Percentiles rank a stretch among this genome's conserved stretches.
phyloP scores from a whole-genome alignment of 2,113 vertebrate species.

The Macheiramphus alcinus region DNA sequence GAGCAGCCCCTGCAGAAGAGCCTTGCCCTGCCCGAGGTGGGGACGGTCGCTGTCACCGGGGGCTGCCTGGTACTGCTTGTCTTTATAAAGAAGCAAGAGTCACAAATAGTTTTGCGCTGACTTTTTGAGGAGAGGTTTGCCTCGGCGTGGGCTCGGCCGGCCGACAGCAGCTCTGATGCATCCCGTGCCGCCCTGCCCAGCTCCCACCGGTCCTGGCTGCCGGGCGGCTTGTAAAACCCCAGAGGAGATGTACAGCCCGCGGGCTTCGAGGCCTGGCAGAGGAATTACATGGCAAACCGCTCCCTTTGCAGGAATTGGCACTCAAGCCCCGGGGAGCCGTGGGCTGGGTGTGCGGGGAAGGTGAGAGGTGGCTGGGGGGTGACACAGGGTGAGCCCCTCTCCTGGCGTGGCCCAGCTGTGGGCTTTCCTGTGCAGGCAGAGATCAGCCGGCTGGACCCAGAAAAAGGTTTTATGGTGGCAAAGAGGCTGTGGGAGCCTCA shows the following conservation, averaged over 20 bases:
- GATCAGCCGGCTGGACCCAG: fast-evolving
- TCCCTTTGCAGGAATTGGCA: neutral
- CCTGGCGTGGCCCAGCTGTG: neutral
- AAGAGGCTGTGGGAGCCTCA: neutral
- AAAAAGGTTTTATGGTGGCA: neutral
- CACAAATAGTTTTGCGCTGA: constrained; percentile 44
- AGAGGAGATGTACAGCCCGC: neutral
- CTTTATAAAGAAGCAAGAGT: constrained; percentile 23
- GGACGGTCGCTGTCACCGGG: neutral
- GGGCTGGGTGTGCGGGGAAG: neutral
- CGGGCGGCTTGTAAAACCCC: neutral
- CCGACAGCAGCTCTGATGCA: neutral
- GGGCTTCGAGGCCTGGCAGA: neutral
- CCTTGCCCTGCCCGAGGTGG: neutral
- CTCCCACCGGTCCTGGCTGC: neutral
- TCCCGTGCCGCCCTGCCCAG: neutral
- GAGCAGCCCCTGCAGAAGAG: neutral
- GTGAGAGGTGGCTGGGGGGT: fast-evolving
- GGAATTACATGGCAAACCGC: neutral
- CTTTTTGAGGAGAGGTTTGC: constrained; percentile 9
- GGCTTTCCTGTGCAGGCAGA: neutral
- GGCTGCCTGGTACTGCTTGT: neutral
- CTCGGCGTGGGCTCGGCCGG: neutral
- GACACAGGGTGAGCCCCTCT: neutral
- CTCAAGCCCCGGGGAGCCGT: neutral